Percentiles rank a stretch among this genome's conserved stretches.
phyloP scores from a whole-genome alignment of 2,113 vertebrate species.

The Trogon melanurus region DNA sequence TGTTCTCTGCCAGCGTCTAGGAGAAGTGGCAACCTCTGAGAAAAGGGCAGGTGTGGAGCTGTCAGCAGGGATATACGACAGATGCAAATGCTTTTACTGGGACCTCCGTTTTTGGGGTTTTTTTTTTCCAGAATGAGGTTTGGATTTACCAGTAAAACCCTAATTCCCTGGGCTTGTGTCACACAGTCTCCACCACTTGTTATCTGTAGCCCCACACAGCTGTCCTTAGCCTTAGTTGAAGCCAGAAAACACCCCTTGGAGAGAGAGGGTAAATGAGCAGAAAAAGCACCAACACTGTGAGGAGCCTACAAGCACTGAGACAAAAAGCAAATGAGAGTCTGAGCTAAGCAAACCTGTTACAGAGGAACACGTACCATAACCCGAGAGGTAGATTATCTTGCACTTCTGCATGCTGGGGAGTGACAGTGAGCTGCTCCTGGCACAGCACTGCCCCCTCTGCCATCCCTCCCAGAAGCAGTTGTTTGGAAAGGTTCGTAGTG shows the following conservation, averaged over 20 bases:
- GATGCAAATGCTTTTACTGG: neutral
- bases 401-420: rapidly evolving
- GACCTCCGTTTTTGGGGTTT: neutral
- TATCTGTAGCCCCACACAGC: neutral
- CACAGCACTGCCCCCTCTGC: rapidly evolving
- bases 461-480: neutral
- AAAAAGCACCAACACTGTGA: neutral
- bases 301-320: neutral
- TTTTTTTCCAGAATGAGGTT: neutral
- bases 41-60: constrained; percentile 4
- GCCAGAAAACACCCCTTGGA: neutral
- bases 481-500: neutral
- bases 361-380: neutral
- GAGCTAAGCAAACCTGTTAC: neutral
- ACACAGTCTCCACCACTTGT: neutral
- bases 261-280: neutral
- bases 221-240: neutral
- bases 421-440: neutral
- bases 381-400: rapidly evolving
- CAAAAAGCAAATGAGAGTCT: neutral
- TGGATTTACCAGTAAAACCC: neutral
- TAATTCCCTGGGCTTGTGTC: neutral
- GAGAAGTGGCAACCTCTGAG: neutral
- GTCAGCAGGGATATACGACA: neutral
- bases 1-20: neutral